phyloP scores from a whole-genome alignment of 2,797 vertebrate species.

The Rousettus madagascariensis region DNA sequence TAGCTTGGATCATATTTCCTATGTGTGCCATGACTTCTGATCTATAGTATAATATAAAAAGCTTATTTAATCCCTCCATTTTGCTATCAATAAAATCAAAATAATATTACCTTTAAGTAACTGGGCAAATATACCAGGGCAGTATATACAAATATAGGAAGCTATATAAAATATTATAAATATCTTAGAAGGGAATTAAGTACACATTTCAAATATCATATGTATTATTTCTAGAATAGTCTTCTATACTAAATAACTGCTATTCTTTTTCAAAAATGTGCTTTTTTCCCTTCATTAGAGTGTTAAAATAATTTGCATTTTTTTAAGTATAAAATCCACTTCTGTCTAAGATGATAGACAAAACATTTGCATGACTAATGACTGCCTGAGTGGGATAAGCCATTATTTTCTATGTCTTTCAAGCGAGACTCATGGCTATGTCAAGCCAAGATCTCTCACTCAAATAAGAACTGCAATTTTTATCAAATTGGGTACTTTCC shows the following conservation, averaged over 20 bases:
- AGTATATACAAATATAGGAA: slow-evolving; percentile 1
- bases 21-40: neutral
- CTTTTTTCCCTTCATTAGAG: neutral
- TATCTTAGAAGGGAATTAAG: neutral
- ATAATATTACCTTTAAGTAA: slow-evolving; percentile 21
- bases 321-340: neutral
- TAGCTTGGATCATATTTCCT: neutral
- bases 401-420: slow-evolving; percentile 22
- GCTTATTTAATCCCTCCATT: neutral
- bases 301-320: neutral
- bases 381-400: neutral
- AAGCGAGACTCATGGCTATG: neutral
- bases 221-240: neutral
- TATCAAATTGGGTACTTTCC: slow-evolving; percentile 50
- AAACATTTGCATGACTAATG: neutral
- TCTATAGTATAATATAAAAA: neutral
- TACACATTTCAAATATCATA: neutral
- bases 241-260: neutral
- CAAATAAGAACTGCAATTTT: slow-evolving; percentile 30
- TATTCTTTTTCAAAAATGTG: neutral
- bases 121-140: slow-evolving; percentile 5
- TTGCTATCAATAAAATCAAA: slow-evolving; percentile 43
- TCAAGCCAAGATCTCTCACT: slow-evolving; percentile 33
- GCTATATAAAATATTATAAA: slow-evolving; percentile 35
- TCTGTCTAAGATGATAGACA: neutral